Evolutionary conservation across 2,113 vertebrate species (phyloP).

Genomic region (Callorhinus ursinus): DNA sequence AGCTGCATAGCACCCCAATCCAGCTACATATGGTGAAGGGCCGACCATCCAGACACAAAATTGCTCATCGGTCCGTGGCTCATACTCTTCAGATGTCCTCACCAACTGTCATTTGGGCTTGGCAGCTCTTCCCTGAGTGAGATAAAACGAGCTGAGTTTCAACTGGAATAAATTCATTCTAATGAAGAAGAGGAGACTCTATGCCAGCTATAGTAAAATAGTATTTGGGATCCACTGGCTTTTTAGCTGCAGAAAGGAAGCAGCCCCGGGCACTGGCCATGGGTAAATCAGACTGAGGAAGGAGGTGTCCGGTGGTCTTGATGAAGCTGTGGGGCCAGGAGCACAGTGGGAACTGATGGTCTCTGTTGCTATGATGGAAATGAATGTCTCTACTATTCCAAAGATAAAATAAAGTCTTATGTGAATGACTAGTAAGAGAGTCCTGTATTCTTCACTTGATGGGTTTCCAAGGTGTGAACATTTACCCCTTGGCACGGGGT

Average conservation of each 20-base stretch:
- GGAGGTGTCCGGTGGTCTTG: fast-evolving
- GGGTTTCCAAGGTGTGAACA: background rate
- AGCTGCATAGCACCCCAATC: background rate
- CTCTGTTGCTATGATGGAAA: background rate
- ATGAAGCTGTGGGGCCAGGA: fast-evolving
- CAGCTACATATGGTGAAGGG: background rate
- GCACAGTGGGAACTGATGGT: fast-evolving
- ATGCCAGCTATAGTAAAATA: background rate
- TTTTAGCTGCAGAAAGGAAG: background rate
- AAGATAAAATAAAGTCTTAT: background rate
- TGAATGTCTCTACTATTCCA: background rate
- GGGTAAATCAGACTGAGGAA: fast-evolving
- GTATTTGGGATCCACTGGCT: too few species aligned
- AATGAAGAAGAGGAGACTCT: background rate
- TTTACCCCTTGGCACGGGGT: background rate
- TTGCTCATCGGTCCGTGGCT: background rate
- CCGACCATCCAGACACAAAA: background rate
- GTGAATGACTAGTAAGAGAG: too few species aligned
- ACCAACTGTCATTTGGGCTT: fast-evolving
- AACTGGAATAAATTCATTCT: background rate
- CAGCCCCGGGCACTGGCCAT: background rate
- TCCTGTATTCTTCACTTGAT: background rate
- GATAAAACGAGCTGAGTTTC: background rate
- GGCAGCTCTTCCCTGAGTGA: background rate
- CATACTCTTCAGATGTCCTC: background rate